Evolutionary conservation across 2,888 invertebrate species (phyloP).

Genomic region (Philaethria dido): DNA sequence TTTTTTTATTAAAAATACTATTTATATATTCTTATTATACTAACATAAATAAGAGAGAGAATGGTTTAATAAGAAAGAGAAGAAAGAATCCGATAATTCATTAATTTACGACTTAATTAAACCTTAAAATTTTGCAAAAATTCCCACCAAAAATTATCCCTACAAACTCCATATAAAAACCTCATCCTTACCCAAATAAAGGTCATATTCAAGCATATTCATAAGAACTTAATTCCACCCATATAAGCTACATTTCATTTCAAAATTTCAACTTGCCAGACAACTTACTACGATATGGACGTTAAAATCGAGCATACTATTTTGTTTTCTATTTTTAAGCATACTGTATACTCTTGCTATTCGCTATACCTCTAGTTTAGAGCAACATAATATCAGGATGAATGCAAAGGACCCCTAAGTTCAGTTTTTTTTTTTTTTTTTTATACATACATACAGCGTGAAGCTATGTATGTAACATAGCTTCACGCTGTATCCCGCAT

Average conservation of each 20-base stretch:
- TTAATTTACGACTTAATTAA: no score
- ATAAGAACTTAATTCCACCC: background rate
- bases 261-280: background rate
- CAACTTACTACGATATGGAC: background rate
- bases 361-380: conserved; percentile 1
- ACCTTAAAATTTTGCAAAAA: no score
- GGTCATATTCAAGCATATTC: background rate
- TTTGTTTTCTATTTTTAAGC: conserved; percentile 1
- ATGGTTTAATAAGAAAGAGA: no score
- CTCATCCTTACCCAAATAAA: background rate
- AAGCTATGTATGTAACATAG: no score
- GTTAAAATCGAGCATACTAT: conserved; percentile 2
- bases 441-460: no score
- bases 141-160: no score
- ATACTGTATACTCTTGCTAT: conserved; percentile 24
- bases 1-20: no score
- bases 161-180: no score
- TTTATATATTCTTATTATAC: no score
- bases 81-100: no score
- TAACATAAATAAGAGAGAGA: no score
- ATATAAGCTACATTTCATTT: background rate
- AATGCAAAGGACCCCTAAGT: conserved; percentile 15
- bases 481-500: no score
- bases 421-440: background rate
- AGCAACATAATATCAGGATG: conserved; percentile 12